Evolutionary conservation across 2,888 invertebrate genomes (phyloP), one percentile per base, ranked within the genome.

Genomic region (Globia sparganii): DNA sequence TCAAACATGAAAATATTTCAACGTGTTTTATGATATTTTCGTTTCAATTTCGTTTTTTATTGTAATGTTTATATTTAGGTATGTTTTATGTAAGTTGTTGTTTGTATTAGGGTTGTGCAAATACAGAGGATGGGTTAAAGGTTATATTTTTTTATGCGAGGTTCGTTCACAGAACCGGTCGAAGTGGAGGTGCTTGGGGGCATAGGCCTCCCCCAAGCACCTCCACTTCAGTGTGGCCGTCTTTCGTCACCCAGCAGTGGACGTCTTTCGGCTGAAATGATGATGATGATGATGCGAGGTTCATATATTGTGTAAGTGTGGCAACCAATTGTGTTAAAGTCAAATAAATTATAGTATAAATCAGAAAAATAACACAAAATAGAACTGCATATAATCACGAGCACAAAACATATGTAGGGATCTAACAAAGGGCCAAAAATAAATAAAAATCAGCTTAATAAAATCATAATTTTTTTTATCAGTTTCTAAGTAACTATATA

Each of bases 1-100:
- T 81, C 49, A 75, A 75, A 75, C 77, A 71, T 79, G 43, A n/a
- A 71, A 75, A 77, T 77, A 83, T 80, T 83, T 74, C 66, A 59
- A 28, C 66, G n/a, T 34, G n/a, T 59, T 75, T 83, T 72, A 79
- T 75, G 62, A 53, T 28, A 73, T 83, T 75, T 73, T 68, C 59
- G 49, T 64, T 80, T 31, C 34, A 25, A 28, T 66, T 53, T 79
- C 58, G 15, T 73, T 68, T 56, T 56, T 68, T 68, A 37, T 77
- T 58, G 31, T 65, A 43, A 65, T 72, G 5, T 79, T 78, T 59
- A 59, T 78, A 11, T 37, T 53, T 15, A 28, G 56, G n/a, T 78
- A 43, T 13, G 21, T 64, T 66, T 59, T 69, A 15, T 46, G 28
- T 67, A 46, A 61, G 18, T 40, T n/a, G 15, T 59, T 61, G 18